Conservation (phyloP, 30 jellyfish, hydroid and myxozoan genomes). For the Hydractinia symbiolongicarpus region DNA sequence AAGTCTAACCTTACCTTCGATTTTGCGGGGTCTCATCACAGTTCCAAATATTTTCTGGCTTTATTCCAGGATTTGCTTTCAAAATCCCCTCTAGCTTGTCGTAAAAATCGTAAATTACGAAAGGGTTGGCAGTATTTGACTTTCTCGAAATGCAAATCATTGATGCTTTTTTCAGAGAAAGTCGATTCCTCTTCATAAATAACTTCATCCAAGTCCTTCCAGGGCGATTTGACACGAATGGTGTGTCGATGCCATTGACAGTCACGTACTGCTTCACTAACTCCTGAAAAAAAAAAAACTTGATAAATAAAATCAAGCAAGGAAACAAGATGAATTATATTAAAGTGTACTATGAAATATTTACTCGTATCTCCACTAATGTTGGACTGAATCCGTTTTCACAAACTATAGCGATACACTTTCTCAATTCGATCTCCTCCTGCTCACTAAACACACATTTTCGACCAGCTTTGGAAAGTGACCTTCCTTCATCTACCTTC, state of each 20-base stretch:
- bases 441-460: neutral
- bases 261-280: neutral
- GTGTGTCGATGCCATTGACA: neutral
- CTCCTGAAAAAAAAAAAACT: neutral
- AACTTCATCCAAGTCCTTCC: conserved; percentile 8
- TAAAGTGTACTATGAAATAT: neutral
- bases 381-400: conserved; percentile 4
- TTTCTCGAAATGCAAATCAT: conserved; percentile 25
- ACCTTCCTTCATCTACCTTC: neutral
- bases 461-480: conserved; percentile 1
- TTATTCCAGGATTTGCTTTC: conserved; percentile 10
- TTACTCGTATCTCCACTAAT: neutral
- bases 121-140: conserved; percentile 26
- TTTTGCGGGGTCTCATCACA: conserved; percentile 23
- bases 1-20: neutral
- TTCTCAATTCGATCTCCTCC: neutral
- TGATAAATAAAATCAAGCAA: neutral
- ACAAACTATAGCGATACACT: neutral
- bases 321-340: neutral
- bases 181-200: neutral
- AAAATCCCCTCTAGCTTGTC: conserved; percentile 10
- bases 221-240: neutral
- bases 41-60: conserved; percentile 20
- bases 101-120: conserved; percentile 10
- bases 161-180: conserved; percentile 11